phyloP scores from a whole-genome alignment of 2,113 vertebrate species.

The Bombycilla garrulus region DNA sequence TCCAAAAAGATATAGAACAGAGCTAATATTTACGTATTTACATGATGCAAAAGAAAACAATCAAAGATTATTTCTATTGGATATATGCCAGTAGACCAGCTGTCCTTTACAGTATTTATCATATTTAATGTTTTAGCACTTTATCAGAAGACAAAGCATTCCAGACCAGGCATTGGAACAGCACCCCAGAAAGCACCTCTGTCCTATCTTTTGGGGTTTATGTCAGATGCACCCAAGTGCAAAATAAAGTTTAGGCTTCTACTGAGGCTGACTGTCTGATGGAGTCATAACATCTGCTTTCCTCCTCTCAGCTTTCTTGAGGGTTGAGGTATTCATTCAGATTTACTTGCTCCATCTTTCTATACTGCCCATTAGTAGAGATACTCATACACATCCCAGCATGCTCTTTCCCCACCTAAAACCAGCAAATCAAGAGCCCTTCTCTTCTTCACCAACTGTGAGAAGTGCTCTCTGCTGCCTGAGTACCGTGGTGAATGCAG shows the following conservation, averaged over 20 bases:
- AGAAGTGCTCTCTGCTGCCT: background rate
- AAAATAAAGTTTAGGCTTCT: background rate
- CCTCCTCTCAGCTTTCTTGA: background rate
- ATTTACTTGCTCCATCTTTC: background rate
- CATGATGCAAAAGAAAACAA: background rate
- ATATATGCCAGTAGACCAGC: background rate
- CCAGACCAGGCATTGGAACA: background rate
- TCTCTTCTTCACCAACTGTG: background rate
- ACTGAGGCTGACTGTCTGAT: background rate
- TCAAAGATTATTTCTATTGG: background rate
- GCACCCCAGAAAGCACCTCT: background rate
- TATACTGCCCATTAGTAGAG: background rate
- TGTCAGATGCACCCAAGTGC: background rate
- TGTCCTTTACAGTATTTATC: background rate
- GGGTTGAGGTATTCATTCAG: background rate
- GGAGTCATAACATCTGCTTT: background rate
- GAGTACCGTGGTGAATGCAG: background rate
- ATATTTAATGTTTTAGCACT: background rate
- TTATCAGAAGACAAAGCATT: background rate
- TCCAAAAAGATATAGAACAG: background rate
- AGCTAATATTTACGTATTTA: background rate
- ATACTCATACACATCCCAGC: background rate
- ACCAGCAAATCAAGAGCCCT: background rate
- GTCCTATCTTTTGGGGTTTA: background rate
- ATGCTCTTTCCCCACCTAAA: background rate